A percentile compares a stretch with the other conserved stretches of the same genome.
Conservation (phyloP, 92 coral and sea anemone species). For the Muricea muricata region DNA sequence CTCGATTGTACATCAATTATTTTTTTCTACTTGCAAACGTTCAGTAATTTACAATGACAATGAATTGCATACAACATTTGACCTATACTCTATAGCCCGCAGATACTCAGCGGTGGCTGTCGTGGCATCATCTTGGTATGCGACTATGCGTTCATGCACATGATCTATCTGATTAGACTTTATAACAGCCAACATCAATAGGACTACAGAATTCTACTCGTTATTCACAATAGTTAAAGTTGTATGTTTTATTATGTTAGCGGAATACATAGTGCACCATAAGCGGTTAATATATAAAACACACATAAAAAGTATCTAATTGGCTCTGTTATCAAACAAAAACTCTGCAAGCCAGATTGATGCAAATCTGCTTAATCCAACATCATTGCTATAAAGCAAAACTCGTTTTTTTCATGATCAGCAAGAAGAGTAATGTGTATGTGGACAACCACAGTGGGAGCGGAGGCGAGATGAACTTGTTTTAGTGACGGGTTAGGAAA, state of each 20-base stretch:
- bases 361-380: conserved; percentile 45
- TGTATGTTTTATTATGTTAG: conserved; percentile 17
- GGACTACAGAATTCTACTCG: too few species aligned
- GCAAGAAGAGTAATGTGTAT: background rate
- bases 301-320: conserved; percentile 21
- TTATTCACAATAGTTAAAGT: too few species aligned
- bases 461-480: background rate
- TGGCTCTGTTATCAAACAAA: conserved; percentile 32
- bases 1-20: too few species aligned
- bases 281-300: conserved; percentile 31
- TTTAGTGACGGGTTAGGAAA: background rate
- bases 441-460: background rate
- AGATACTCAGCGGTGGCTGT: too few species aligned
- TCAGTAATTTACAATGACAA: too few species aligned
- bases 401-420: background rate
- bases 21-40: too few species aligned
- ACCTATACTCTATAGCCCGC: too few species aligned
- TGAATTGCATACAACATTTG: too few species aligned
- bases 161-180: too few species aligned
- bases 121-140: too few species aligned
- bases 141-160: too few species aligned
- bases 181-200: too few species aligned
- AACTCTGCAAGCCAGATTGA: background rate
- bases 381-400: background rate
- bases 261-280: background rate